phyloP scores from a whole-genome alignment of 2,888 invertebrate species.

The Aleiodes testaceus region DNA sequence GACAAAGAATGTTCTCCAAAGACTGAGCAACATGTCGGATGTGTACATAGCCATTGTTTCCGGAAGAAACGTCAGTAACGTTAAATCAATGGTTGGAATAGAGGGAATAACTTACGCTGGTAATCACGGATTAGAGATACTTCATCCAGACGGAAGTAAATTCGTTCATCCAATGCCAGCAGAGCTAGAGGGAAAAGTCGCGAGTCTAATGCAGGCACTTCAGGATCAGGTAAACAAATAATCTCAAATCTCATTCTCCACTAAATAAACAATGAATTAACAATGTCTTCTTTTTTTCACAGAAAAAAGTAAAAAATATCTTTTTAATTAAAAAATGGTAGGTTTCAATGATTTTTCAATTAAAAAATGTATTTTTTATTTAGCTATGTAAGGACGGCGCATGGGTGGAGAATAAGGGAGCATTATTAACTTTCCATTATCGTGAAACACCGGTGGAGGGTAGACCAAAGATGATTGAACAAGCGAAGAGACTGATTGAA shows the following conservation, averaged over 20 bases:
- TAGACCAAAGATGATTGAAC: conserved; percentile 81
- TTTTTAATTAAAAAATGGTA: background rate
- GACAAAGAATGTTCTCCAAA: conserved; percentile 87
- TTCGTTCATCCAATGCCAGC: conserved; percentile 94
- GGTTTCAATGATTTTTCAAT: background rate
- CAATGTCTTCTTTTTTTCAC: background rate
- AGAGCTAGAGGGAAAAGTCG: conserved; percentile 87
- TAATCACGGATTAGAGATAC: conserved; percentile 90
- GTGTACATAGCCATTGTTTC: conserved; percentile 91
- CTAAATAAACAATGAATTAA: conserved; percentile 7
- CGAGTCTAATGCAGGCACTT: conserved; percentile 82
- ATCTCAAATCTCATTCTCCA: background rate
- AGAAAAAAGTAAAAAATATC: too few species aligned
- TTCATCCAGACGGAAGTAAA: conserved; percentile 92
- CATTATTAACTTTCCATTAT: conserved; percentile 89
- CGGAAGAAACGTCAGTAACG: conserved; percentile 89
- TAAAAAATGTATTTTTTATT: conserved; percentile 58
- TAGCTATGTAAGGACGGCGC: conserved; percentile 90
- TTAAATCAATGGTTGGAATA: conserved; percentile 92
- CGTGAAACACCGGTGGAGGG: conserved; percentile 85
- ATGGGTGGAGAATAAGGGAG: conserved; percentile 94
- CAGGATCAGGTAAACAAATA: conserved; percentile 81
- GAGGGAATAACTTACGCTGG: conserved; percentile 94
- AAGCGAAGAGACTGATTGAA: conserved; percentile 83
- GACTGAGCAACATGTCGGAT: conserved; percentile 88